Conservation (phyloP, 2,797 vertebrate genomes). For the Tenualosa ilisha region DNA sequence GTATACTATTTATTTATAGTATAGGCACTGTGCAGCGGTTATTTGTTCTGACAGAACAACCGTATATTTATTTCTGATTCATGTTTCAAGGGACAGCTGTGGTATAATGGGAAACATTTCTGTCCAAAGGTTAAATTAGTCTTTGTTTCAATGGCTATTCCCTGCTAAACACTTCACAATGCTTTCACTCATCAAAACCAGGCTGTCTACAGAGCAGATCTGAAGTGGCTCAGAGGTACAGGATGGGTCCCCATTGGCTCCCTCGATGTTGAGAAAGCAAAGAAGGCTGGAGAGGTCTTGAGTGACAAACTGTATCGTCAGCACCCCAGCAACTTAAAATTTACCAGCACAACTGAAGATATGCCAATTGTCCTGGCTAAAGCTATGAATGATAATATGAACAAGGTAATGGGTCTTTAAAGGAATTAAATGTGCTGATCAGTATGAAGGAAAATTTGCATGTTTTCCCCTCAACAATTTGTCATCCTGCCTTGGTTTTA, state of each 20-base stretch:
- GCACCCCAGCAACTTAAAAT: slow-evolving; percentile 78
- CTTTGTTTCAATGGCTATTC: too few species aligned
- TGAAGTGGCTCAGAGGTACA: slow-evolving; percentile 68
- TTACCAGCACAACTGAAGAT: slow-evolving; percentile 77
- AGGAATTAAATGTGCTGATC: background rate
- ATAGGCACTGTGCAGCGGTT: too few species aligned
- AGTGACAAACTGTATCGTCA: slow-evolving; percentile 85
- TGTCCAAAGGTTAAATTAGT: too few species aligned
- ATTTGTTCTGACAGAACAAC: too few species aligned
- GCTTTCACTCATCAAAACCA: background rate
- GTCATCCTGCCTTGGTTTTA: background rate
- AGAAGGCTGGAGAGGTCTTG: slow-evolving; percentile 83
- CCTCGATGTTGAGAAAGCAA: slow-evolving; percentile 85
- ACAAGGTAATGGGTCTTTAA: slow-evolving; percentile 74
- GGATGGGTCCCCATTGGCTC: slow-evolving; percentile 93
- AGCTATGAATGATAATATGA: slow-evolving; percentile 83
- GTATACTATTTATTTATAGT: too few species aligned
- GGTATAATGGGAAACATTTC: too few species aligned
- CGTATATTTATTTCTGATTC: too few species aligned
- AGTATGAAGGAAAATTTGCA: background rate
- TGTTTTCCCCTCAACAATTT: background rate
- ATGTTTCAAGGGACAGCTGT: too few species aligned
- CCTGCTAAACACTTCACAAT: too few species aligned
- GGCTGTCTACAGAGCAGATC: slow-evolving; percentile 44
- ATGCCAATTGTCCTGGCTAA: slow-evolving; percentile 86